Base-by-base conservation (phyloP, 35 echinoderm and acorn worm species). In the Diadema setosum region DNA sequence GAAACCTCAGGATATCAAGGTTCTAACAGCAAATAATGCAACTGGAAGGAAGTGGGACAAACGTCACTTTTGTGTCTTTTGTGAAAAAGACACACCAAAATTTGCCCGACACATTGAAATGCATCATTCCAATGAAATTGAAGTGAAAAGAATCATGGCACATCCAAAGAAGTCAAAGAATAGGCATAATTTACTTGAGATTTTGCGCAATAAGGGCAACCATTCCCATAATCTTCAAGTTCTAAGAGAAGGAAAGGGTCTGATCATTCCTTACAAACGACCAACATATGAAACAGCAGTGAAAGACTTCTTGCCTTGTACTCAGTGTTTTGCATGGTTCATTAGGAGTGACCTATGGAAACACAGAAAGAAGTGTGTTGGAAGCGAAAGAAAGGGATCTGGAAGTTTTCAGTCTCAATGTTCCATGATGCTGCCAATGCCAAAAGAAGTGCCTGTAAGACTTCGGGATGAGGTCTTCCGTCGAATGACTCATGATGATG, bases 191-290 rank as follows among this genome's bases (percentile, higher is more conserved):
- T 42, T 88, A 26, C 39, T 88, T 18, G 69, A 88, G 23, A 3
- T 88, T 30, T 46, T 93, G 0, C 0, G 25, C 14, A 93, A 93
- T 52, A 93, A 88, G 39, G 91, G 91, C 32, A 93, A 93, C 42
- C 91, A 93, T 93, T 52, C 85, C 9, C 91, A 93, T 48, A 93
- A 93, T 32, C 3, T 87, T 25, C 21, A 88, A 34, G 91, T 93
- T 1, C 50, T 93, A 27, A 67, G 85, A 50, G 20, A 42, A 27
- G 85, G 80, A 15, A 69, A 70, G 32, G 91, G 91, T 11, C 16
- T 73, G 5, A 5, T 93, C 35, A 93, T 93, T 56, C 91, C 91
- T 3, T 83, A 70, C 40, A 93, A 89, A 70, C 35, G 91, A 42
- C 91, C 91, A 83, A 33, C 50, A 5, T 82, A 73, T 70, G 31